Base-by-base conservation (phyloP, 2,797 vertebrate genomes). In the Tamandua tetradactyla region DNA sequence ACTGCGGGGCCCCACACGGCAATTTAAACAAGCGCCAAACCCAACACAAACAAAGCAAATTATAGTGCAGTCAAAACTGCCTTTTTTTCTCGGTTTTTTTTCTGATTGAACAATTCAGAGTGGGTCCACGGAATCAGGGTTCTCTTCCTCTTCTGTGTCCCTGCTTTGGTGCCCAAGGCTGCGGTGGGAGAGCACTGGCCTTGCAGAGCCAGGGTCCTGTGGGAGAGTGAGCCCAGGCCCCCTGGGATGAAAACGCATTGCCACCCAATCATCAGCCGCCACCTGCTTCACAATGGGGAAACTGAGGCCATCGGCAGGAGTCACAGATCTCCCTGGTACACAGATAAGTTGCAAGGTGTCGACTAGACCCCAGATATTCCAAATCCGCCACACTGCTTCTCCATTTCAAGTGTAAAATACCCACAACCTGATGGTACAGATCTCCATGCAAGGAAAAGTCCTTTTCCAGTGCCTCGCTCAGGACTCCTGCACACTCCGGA, bases 101-200 rank as follows among this genome's bases (percentile, higher is more conserved):
- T 59, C 9, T 68, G 35, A 13, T 8, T 91, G n/a, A 85, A 91
- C 90, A 71, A 3, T 62, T 55, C 55, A 66, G 17, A 75, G 5
- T 15, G 52, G 68, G 25, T 40, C 23, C 52, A 23, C 18, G 44
- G 71, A 85, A 83, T n/a, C 5, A 0, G 44, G 72, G 61, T 61
- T 37, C 22, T 10, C 12, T 82, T 72, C 62, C 1, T 37, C 25
- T 44, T 42, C 32, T 55, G 20, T 66, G 47, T 32, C 94, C 72
- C 76, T 10, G 37, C 14, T 35, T 20, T 30, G 15, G 47, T 59
- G 32, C 71, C 5, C 32, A 17, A 20, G 59, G 4, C 47, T 1
- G 1, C 23, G 37, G 57, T 1, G 7, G 14, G 7, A 35, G 27
- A 15, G 7, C 6, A 5, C 2, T 7, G 42, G 42, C 44, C 22